Base-by-base conservation (phyloP, 2,113 vertebrate genomes). In the Apteryx mantelli region DNA sequence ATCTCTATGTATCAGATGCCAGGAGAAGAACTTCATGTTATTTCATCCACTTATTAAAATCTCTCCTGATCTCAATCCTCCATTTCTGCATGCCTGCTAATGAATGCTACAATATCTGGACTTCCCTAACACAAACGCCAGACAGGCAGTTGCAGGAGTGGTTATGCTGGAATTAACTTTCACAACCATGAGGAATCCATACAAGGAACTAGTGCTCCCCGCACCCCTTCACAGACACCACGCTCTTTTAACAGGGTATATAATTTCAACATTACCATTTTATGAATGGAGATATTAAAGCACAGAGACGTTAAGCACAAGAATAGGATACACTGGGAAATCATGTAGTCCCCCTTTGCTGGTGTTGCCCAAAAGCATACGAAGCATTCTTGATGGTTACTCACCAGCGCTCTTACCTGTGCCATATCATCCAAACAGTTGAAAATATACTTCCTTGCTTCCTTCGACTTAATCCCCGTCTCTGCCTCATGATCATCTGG, bases 361-460 rank as follows among this genome's bases (percentile, higher is more conserved):
- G 44, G 81, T 4, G 1, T 12, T 60, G 36, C 64, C 55, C 4
- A 4, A 75, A 89, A 64, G 15, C 30, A 17, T 0, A 3, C 2
- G 8, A 88, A 69, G 26, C n/a, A 88, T 18, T 68, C 68, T 32
- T 42, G 9, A 5, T 66, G 21, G 34, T 78, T 89, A 95, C 95
- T 97, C 97, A 93, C 19, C 17, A 83, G 32, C 36, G 60, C 83
- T 89, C 98, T 97, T 98, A 99, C 99, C 99, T 99, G 99, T 61
- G 99, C 99, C 99, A 99, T 99, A 73, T 99, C 99, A 97, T 99
- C 99, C 98, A 99, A 97, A 97, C 99, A 99, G 98, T 99, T 99
- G 98, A 99, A 99, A 98, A 99, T 99, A 98, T 99, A 99, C 98
- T 99, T 99, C 94, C 99, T 98, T 78, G 99, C 99, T 98, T 99